Percentiles rank a stretch among this genome's conserved stretches.
Conservation (phyloP, 2,797 vertebrate species). For the Fringilla coelebs region DNA sequence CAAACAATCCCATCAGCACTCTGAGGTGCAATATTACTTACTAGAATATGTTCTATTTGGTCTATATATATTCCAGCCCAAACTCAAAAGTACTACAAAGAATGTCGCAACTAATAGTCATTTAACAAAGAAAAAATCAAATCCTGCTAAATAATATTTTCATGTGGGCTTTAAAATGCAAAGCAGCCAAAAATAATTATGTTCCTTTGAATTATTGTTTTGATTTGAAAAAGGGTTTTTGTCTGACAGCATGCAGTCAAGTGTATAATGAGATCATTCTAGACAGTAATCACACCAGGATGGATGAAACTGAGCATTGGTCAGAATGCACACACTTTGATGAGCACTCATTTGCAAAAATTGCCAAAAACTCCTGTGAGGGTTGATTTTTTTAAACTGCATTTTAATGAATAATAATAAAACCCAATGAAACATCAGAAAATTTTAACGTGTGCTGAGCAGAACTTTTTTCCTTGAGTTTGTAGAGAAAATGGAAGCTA, state of each 20-base stretch:
- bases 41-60: background rate
- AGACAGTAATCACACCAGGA: background rate
- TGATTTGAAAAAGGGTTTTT: conserved; percentile 3
- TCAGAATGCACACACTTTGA: background rate
- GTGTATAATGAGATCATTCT: conserved; percentile 25
- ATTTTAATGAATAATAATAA: background rate
- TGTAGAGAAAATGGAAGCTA: background rate
- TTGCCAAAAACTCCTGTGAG: background rate
- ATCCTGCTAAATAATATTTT: background rate
- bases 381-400: background rate
- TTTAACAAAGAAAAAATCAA: background rate
- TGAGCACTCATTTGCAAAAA: background rate
- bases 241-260: conserved; percentile 42
- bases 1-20: background rate
- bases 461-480: background rate
- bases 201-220: background rate
- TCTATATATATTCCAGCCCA: background rate
- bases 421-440: background rate
- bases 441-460: background rate
- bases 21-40: background rate
- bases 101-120: background rate
- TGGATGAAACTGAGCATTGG: background rate
- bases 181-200: background rate
- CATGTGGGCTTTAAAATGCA: background rate
- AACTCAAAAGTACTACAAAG: background rate